Base-by-base conservation (phyloP, 2,888 invertebrate species). In the Drosophila paucipuncta region DNA sequence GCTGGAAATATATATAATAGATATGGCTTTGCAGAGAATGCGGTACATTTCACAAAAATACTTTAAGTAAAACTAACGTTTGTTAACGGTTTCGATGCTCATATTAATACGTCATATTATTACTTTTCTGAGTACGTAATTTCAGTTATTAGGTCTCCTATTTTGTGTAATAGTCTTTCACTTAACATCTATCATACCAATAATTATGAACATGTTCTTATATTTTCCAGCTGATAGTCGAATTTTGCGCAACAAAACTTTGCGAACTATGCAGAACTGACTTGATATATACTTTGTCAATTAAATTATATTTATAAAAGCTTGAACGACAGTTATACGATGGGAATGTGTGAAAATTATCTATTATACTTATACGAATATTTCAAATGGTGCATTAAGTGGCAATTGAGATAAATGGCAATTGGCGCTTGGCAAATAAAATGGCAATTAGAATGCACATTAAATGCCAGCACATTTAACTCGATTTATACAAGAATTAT, bases 361-460 rank as follows among this genome's bases (percentile, higher is more conserved):
- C 52, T 61, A 66, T 80, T 59, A 60, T 41, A 71, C 5, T 11
- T 31, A 33, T 60, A 39, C 30, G 47, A 62, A 59, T 57, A 39
- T 50, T 68, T 68, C 37, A 58, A 10, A 52, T 66, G 57, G 43
- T 59, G 31, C 22, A 28, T 63, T 71, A 61, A 39, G 28, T 28
- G 62, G 59, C 47, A 66, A 60, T 61, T 61, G 62, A 68, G 53
- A 64, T 81, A 65, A 78, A 75, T 68, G 73, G 37, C 58, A 68
- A 71, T 47, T 57, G 55, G 62, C 28, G 30, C 35, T 67, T 66
- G 37, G 25, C 28, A 73, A 71, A 68, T 76, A 52, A 79, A 81
- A 68, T 59, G 68, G 54, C 72, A 72, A 77, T 88, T 83, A 79
- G 75, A 79, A 64, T 76, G 83, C 83, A 79, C 76, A 83, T 85